Evolutionary conservation across 2,797 vertebrate species (phyloP).

Genomic region (Anomalospiza imberbis): DNA sequence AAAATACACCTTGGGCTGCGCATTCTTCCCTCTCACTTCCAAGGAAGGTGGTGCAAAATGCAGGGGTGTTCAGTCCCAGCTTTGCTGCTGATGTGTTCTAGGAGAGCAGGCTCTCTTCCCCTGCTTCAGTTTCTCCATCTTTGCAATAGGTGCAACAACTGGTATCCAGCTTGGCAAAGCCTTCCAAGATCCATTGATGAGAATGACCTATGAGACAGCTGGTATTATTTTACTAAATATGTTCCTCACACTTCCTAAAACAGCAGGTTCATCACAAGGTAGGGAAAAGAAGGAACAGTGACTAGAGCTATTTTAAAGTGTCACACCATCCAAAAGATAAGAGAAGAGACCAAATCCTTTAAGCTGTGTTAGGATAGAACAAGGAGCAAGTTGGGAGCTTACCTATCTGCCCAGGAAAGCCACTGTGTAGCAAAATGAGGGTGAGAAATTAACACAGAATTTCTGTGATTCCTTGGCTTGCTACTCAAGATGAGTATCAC

Average conservation of each 20-base stretch:
- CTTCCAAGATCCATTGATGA: not conserved
- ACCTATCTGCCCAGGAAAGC: not conserved
- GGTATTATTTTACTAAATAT: not conserved
- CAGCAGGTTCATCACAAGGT: not conserved
- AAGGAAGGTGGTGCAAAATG: not conserved
- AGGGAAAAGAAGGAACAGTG: not conserved
- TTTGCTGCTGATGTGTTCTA: not conserved
- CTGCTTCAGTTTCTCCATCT: not conserved
- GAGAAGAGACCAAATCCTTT: not conserved
- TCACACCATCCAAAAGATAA: not conserved
- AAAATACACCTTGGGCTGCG: rapidly evolving
- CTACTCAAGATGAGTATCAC: constrained; percentile 32
- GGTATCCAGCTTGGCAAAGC: not conserved
- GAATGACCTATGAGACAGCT: not conserved
- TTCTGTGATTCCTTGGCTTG: constrained; percentile 52
- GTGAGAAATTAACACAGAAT: constrained; percentile 2
- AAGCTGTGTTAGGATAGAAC: not conserved
- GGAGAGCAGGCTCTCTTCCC: not conserved
- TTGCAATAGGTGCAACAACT: not conserved
- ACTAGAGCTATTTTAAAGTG: not conserved
- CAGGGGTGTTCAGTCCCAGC: not conserved
- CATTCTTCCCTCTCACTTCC: not conserved
- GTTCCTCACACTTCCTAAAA: not conserved
- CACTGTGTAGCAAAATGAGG: not conserved
- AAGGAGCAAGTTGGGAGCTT: not conserved